Conservation (phyloP, 2,888 invertebrate genomes). For the Dicroscelio sp. region DNA sequence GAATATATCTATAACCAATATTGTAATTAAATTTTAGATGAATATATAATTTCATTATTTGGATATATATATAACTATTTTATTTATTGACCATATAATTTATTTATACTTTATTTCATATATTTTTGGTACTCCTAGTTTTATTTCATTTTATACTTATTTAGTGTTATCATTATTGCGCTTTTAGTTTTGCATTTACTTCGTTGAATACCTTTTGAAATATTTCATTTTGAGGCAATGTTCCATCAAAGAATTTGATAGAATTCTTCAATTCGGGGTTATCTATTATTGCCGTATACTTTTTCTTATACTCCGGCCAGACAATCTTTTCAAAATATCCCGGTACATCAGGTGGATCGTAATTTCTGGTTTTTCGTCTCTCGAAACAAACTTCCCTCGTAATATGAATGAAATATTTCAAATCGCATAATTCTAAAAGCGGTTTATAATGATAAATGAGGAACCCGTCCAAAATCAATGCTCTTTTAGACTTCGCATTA, state of each 20-base stretch:
- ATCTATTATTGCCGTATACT: slow-evolving; percentile 91
- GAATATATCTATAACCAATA: no score
- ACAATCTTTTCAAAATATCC: slow-evolving; percentile 97
- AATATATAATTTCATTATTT: no score
- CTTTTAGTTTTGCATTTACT: slow-evolving; percentile 78
- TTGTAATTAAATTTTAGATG: no score
- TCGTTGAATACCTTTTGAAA: slow-evolving; percentile 85
- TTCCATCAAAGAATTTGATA: slow-evolving; percentile 89
- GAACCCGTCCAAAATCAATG: slow-evolving; percentile 96
- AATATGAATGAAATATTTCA: slow-evolving; percentile 95
- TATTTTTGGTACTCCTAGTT: no score
- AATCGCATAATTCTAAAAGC: slow-evolving; percentile 93
- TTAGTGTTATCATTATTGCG: no score
- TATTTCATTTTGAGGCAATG: slow-evolving; percentile 82
- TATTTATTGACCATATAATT: no score
- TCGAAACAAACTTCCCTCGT: slow-evolving; percentile 94
- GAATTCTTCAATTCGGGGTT: slow-evolving; percentile 83
- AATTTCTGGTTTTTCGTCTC: slow-evolving; percentile 93
- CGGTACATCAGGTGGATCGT: slow-evolving; percentile 96
- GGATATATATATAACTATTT: no score
- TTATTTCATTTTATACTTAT: no score
- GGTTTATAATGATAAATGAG: slow-evolving; percentile 94
- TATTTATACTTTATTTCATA: no score
- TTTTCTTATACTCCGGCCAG: slow-evolving; percentile 97
- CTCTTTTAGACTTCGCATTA: slow-evolving; percentile 89